These are phyloP conservation scores for Lacanobia wlatinum DNA, from an alignment of 2,888 invertebrate species.

Conservation along the genomic window DNA sequence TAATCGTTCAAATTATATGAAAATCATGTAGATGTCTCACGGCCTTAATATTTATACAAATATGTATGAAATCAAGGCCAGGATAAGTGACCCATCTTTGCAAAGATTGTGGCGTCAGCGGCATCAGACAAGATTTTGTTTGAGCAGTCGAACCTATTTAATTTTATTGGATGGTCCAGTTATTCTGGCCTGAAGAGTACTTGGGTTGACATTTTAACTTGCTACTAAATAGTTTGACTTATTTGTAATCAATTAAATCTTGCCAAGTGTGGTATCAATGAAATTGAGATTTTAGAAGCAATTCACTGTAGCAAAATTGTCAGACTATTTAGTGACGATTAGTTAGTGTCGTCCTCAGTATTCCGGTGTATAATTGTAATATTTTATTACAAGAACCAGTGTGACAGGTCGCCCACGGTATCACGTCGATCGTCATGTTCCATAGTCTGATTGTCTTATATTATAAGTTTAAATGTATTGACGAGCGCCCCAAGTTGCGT, in stretches of 20 bases:
- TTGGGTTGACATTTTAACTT: constrained; percentile 33
- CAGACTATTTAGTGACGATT: constrained; percentile 22
- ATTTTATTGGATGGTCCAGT: constrained; percentile 19
- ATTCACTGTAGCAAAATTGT: neutral
- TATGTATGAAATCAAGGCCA: constrained; percentile 46
- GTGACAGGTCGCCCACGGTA: constrained; percentile 61
- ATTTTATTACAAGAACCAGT: constrained; percentile 57
- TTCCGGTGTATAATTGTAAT: constrained; percentile 61
- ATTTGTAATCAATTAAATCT: constrained; percentile 6
- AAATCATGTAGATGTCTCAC: constrained; percentile 76
- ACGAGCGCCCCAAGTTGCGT: constrained; percentile 49
- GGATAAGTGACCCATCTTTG: constrained; percentile 21
- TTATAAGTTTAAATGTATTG: constrained; percentile 61
- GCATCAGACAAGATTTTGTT: neutral
- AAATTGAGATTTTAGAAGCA: constrained; percentile 13
- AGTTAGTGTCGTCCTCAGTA: constrained; percentile 38
- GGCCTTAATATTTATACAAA: constrained; percentile 67
- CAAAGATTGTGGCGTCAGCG: neutral
- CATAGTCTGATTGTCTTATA: constrained; percentile 54
- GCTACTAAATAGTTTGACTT: constrained; percentile 10
- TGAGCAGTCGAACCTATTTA: neutral
- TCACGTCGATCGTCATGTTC: constrained; percentile 49
- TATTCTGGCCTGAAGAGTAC: constrained; percentile 27
- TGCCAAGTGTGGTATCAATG: constrained; percentile 24
- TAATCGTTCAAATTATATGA: constrained; percentile 66